A percentile compares a stretch with the other conserved stretches of the same genome.
Evolutionary conservation across 2,113 vertebrate species (phyloP).

Genomic region (Bettongia penicillata): DNA sequence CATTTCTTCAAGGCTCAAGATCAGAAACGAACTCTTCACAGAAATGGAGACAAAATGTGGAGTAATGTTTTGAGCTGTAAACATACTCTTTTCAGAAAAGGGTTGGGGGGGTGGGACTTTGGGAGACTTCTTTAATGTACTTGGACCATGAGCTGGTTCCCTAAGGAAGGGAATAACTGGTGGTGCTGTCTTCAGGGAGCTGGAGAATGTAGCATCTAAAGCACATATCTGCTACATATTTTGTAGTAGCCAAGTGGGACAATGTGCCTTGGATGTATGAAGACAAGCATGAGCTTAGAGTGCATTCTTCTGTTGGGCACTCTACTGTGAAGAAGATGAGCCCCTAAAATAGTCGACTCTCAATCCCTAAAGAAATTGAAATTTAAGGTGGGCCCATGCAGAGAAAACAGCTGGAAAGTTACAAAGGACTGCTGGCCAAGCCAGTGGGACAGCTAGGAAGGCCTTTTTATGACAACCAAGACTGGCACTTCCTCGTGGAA

Average conservation of each 20-base stretch:
- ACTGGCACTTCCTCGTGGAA: neutral
- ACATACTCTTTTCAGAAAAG: neutral
- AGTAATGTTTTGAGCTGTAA: neutral
- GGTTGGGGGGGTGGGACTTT: neutral
- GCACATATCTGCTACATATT: neutral
- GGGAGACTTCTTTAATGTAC: neutral
- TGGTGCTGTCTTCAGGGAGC: neutral
- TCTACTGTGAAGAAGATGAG: neutral
- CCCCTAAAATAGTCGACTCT: no score
- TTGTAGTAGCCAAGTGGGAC: neutral
- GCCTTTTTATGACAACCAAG: neutral
- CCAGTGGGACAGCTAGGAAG: neutral
- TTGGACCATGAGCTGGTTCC: neutral
- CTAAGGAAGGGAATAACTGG: neutral
- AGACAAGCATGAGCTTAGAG: neutral
- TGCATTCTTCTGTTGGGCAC: neutral
- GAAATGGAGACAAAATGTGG: neutral
- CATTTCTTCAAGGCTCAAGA: neutral
- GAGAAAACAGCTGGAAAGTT: neutral
- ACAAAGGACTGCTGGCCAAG: neutral
- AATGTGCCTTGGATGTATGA: neutral
- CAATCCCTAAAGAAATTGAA: neutral
- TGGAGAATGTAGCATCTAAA: neutral
- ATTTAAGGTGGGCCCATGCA: neutral
- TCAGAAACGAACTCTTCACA: neutral